Evolutionary conservation across 2,113 vertebrate genomes (phyloP).

Genomic region (Chaetodon auriga): DNA sequence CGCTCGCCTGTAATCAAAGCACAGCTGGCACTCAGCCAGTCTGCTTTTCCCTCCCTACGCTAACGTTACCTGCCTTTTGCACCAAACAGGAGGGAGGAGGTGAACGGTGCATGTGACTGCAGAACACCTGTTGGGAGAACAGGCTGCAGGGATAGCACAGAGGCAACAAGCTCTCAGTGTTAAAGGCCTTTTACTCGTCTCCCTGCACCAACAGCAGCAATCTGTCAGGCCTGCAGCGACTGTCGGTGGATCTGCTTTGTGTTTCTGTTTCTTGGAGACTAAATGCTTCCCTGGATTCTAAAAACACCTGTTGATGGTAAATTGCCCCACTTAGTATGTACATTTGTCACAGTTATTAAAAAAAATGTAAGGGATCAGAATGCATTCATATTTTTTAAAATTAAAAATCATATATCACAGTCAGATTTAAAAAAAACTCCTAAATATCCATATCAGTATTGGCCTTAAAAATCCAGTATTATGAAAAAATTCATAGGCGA

Average conservation of each 20-base stretch:
- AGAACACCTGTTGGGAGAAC: not conserved
- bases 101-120: not conserved
- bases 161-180: not conserved
- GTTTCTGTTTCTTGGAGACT: not conserved
- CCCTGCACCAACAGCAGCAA: not conserved
- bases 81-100: not conserved
- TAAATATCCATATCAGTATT: too few relatives aligned
- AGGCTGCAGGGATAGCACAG: not conserved
- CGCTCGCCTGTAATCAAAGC: slow-evolving; percentile 30
- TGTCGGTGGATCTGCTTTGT: not conserved
- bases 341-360: not conserved
- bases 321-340: not conserved
- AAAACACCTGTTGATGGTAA: not conserved
- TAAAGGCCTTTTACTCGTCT: not conserved
- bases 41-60: not conserved
- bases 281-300: not conserved
- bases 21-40: slow-evolving; percentile 21
- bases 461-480: too few relatives aligned
- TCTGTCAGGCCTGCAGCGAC: not conserved
- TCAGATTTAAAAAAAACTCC: too few relatives aligned
- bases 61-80: slow-evolving; percentile 19
- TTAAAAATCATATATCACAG: too few relatives aligned
- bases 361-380: not conserved
- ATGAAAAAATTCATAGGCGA: too few relatives aligned
- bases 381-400: too few relatives aligned